phyloP scores from a whole-genome alignment of 2,113 vertebrate genomes.

The Myocastor coypus region DNA sequence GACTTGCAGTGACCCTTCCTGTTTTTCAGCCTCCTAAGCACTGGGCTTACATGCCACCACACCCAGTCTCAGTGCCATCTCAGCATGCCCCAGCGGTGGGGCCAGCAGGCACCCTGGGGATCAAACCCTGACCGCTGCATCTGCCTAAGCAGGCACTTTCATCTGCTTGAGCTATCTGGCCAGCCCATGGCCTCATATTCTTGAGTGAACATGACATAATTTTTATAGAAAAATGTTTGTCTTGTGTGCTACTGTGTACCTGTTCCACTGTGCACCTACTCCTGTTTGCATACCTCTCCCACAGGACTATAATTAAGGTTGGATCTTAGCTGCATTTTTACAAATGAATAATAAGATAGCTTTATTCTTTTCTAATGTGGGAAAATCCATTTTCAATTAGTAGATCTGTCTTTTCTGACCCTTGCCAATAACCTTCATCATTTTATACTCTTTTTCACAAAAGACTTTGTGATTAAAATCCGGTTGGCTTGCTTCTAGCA shows the following conservation, averaged over 20 bases:
- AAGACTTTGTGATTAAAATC: neutral
- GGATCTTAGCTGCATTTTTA: neutral
- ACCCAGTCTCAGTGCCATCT: too few relatives aligned
- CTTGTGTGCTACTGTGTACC: neutral
- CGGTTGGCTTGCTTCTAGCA: neutral
- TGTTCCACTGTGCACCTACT: neutral
- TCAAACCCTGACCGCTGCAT: too few relatives aligned
- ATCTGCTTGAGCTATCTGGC: too few relatives aligned
- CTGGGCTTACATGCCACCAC: too few relatives aligned
- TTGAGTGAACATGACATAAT: neutral
- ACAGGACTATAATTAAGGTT: neutral
- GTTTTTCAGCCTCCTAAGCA: too few relatives aligned
- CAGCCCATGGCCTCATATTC: neutral
- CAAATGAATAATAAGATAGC: neutral
- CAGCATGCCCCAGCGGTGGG: too few relatives aligned
- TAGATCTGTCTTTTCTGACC: neutral
- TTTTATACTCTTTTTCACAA: neutral
- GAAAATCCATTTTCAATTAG: constrained; percentile 1
- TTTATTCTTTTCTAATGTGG: neutral
- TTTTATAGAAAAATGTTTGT: constrained; percentile 2
- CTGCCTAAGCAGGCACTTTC: too few relatives aligned
- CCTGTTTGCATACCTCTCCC: neutral
- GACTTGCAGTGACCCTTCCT: too few relatives aligned
- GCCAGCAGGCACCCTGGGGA: too few relatives aligned
- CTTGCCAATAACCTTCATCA: neutral